phyloP scores from a whole-genome alignment of 2,113 vertebrate genomes.

The Amazona guildingii region DNA sequence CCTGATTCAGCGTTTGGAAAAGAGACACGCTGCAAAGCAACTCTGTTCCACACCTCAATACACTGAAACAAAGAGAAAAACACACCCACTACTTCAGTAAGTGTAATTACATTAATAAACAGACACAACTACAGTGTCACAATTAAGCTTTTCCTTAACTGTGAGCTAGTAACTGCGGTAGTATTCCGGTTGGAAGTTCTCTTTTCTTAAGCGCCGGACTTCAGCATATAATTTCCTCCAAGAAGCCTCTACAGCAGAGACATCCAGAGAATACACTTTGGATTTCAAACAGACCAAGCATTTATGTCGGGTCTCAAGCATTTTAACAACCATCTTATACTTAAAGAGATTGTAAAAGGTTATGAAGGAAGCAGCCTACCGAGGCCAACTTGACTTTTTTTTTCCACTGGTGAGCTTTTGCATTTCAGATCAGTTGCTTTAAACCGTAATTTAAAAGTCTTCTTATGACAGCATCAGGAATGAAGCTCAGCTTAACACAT shows the following conservation, averaged over 20 bases:
- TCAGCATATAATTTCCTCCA: neutral
- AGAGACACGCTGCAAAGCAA: neutral
- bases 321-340: neutral
- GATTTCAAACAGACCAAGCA: slow-evolving; percentile 23
- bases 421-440: neutral
- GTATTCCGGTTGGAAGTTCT: neutral
- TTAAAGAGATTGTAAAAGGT: neutral
- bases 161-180: neutral
- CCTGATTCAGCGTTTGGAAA: neutral
- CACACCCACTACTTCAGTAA: neutral
- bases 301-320: neutral
- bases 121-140: neutral
- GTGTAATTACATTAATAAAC: neutral
- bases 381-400: neutral
- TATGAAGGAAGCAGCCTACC: neutral
- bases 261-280: neutral
- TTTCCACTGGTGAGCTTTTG: neutral
- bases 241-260: neutral
- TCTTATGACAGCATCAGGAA: neutral
- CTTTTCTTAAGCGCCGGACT: neutral
- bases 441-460: neutral
- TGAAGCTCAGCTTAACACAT: neutral
- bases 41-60: neutral
- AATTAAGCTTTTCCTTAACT: neutral
- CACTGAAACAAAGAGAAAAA: neutral